Percentiles rank a stretch among this genome's conserved stretches.
Conservation (phyloP, 2,113 vertebrate species). For the Dipodomys stephensi region DNA sequence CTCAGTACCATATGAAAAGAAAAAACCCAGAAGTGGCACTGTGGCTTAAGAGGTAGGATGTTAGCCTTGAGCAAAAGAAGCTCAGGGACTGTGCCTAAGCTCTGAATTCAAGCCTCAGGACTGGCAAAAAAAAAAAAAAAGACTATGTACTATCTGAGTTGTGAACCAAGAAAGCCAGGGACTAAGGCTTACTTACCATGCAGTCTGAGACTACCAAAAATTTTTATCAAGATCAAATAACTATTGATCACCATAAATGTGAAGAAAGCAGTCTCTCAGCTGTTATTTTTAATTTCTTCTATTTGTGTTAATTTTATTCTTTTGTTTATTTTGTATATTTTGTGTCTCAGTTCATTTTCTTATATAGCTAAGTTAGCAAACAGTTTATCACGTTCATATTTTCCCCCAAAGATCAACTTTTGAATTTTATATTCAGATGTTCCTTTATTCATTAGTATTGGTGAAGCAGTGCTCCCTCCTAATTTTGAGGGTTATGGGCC, state of each 20-base stretch:
- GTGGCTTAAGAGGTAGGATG: no score
- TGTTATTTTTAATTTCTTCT: not conserved
- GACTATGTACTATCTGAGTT: no score
- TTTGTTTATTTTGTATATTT: constrained; percentile 10
- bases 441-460: constrained; percentile 10
- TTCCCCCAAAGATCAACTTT: not conserved
- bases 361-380: constrained; percentile 8
- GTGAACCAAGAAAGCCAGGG: not conserved
- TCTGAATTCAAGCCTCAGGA: no score
- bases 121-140: no score
- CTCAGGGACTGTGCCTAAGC: no score
- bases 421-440: not conserved
- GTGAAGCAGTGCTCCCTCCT: not conserved
- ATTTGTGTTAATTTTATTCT: not conserved
- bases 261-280: not conserved
- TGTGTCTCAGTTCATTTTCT: not conserved
- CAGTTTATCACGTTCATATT: not conserved
- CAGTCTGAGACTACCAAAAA: not conserved
- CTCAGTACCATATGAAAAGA: no score
- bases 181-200: not conserved
- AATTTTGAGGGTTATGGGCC: not conserved
- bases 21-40: no score
- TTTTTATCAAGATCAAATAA: not conserved
- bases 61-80: no score
- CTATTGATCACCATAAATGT: not conserved